Evolutionary conservation across 2,113 vertebrate species (phyloP), one percentile per base, ranked within the genome.

Genomic region (Nyctereutes procyonoides): DNA sequence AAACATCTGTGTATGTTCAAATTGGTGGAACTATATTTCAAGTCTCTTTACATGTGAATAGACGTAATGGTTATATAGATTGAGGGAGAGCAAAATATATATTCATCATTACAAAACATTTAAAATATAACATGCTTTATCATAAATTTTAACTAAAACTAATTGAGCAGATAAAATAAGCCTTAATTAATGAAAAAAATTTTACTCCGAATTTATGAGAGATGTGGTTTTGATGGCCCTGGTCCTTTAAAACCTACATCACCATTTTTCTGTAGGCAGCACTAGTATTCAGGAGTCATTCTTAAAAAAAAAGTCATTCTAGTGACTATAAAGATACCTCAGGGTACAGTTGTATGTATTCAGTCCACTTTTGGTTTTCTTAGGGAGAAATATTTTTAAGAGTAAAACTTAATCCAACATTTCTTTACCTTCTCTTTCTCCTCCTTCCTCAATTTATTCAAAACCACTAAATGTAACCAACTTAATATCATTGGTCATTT

Each of bases 131-230:
- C 28, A 43, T 80, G 12, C 15, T 76, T 28, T 91, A 91, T 88
- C 30, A 55, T 87, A 93, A 93, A 76, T 82, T 74, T 90, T 67
- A 65, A n/a, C 48, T 81, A 81, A 93, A 95, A 87, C 55, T 93
- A 95, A 67, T 43, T 69, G n/a, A 82, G 26, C 32, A 90, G 24
- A 56, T 88, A 92, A 87, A 93, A 77, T 85, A 79, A 89, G 51
- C 3, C 19, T n/a, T 65, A 80, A 65, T 77, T 88, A 69, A 90
- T 48, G 90, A 76, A 76, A 88, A 77, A 53, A 38, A 80, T 90
- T 63, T 80, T 60, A 20, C 56, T 88, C 8, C 22, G 38, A 62
- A 94, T 96, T 88, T 83, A 67, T 56, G 35, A 87, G 76, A 81
- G 69, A 38, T 51, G 30, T 8, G 30, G 74, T 92, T 92, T 81